Conservation (phyloP, 2,888 invertebrate genomes). For the Mactromeris polynyma region DNA sequence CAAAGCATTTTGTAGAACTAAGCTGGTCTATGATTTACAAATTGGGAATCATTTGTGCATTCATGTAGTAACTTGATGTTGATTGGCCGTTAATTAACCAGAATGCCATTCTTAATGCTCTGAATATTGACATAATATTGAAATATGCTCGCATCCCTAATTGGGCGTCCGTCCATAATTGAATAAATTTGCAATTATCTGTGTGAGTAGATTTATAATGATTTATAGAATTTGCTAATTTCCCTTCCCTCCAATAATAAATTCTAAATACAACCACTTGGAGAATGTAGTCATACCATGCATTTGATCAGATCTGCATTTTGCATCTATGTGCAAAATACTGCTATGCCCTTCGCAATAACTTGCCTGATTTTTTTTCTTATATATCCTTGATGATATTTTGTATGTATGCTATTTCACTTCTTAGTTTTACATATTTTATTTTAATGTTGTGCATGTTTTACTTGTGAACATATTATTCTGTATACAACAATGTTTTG, state of each 20-base stretch:
- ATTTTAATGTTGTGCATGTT: conserved; percentile 39
- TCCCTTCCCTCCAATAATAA: conserved; percentile 54
- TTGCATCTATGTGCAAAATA: conserved; percentile 64
- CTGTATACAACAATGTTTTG: conserved; percentile 37
- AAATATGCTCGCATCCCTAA: conserved; percentile 43
- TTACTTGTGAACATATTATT: conserved; percentile 4
- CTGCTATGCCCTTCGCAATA: conserved; percentile 63
- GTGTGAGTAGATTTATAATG: conserved; percentile 66
- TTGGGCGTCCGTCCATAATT: conserved; percentile 26
- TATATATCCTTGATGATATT: conserved; percentile 51
- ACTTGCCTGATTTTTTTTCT: conserved; percentile 65
- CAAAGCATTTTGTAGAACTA: conserved; percentile 46
- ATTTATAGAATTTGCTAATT: conserved; percentile 57
- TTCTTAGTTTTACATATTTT: conserved; percentile 49
- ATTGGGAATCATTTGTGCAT: conserved; percentile 38
- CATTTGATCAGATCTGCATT: conserved; percentile 53
- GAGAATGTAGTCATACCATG: conserved; percentile 59
- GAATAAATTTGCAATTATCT: conserved; percentile 45
- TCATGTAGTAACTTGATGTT: conserved; percentile 37
- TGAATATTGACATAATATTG: conserved; percentile 34
- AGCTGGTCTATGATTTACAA: conserved; percentile 21
- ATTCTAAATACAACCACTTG: conserved; percentile 58
- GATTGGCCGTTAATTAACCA: conserved; percentile 40
- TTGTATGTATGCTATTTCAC: conserved; percentile 42
- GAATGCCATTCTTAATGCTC: conserved; percentile 41